A percentile compares a stretch with the other conserved stretches of the same genome.
phyloP scores from a whole-genome alignment of 1,140 invertebrate species.

The Drosophila littoralis region DNA sequence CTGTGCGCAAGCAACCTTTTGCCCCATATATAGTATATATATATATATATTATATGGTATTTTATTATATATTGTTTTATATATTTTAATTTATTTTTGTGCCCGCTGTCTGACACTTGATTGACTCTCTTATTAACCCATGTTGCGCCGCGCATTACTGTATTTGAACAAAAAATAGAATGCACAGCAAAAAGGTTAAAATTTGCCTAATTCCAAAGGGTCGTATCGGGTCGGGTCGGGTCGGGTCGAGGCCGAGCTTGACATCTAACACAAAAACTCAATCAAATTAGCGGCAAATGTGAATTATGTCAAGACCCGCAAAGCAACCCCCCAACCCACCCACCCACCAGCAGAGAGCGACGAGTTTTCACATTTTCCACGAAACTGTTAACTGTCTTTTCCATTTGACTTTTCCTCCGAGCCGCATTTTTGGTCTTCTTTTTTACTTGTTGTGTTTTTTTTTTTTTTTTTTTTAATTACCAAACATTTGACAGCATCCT shows the following conservation, averaged over 20 bases:
- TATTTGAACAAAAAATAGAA: conserved; percentile 11
- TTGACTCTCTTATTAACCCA: conserved; percentile 46
- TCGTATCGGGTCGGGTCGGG: not conserved
- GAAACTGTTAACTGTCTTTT: conserved; percentile 58
- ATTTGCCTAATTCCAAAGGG: conserved; percentile 17
- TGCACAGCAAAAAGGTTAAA: conserved; percentile 31
- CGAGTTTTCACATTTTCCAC: conserved; percentile 6
- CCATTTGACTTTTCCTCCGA: conserved; percentile 21
- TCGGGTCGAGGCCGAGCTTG: conserved; percentile 14
- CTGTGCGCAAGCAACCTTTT: too few species aligned
- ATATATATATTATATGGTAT: too few species aligned
- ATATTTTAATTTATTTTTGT: not conserved
- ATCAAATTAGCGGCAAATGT: conserved; percentile 69
- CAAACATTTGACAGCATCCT: conserved; percentile 80
- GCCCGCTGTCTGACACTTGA: conserved; percentile 33
- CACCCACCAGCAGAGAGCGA: too few species aligned
- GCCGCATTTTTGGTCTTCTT: conserved; percentile 5
- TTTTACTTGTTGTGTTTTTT: conserved; percentile 2
- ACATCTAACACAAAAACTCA: conserved; percentile 75
- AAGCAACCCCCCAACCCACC: not conserved
- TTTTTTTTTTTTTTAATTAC: conserved; percentile 68
- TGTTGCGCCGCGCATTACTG: conserved; percentile 38
- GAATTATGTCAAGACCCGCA: conserved; percentile 22
- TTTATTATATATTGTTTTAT: too few species aligned
- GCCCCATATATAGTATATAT: too few species aligned